Evolutionary conservation across 2,888 invertebrate genomes (phyloP).

Genomic region (Dryococelus australis): DNA sequence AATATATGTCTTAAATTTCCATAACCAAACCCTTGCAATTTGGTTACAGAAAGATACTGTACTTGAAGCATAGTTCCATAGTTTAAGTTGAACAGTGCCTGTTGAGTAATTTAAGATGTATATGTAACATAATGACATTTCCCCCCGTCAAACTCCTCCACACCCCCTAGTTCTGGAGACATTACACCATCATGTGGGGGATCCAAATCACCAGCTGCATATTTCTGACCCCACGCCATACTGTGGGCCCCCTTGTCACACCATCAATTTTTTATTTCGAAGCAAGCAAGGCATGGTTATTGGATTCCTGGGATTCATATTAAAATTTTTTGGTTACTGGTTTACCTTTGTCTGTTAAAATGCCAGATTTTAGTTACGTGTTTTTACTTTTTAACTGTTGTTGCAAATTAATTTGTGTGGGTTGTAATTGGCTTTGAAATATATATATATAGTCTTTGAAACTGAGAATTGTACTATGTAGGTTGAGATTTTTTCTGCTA

Average conservation of each 20-base stretch:
- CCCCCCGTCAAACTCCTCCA: constrained; percentile 43
- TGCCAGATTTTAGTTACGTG: constrained; percentile 41
- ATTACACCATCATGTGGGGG: constrained; percentile 50
- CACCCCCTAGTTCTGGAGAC: constrained; percentile 54
- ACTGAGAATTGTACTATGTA: constrained; percentile 39
- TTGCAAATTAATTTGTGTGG: constrained; percentile 41
- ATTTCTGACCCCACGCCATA: constrained; percentile 34
- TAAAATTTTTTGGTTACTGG: constrained; percentile 42
- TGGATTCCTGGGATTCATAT: constrained; percentile 43
- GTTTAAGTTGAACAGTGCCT: constrained; percentile 34
- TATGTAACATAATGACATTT: constrained; percentile 29
- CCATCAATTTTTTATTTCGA: constrained; percentile 33
- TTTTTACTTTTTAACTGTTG: constrained; percentile 43
- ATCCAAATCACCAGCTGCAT: constrained; percentile 43
- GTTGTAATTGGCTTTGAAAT: constrained; percentile 40
- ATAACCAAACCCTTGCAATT: constrained; percentile 43
- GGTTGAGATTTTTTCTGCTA: constrained; percentile 28
- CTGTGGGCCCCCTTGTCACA: constrained; percentile 38
- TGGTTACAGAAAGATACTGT: constrained; percentile 37
- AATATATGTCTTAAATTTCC: constrained; percentile 39
- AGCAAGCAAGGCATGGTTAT: constrained; percentile 44
- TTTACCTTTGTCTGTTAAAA: constrained; percentile 41
- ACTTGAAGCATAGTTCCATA: constrained; percentile 22
- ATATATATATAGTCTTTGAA: constrained; percentile 27
- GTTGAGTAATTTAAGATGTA: constrained; percentile 29